Evolutionary conservation across 2,797 vertebrate species (phyloP), one percentile per base, ranked within the genome.

Genomic region (Danio aesculapii): DNA sequence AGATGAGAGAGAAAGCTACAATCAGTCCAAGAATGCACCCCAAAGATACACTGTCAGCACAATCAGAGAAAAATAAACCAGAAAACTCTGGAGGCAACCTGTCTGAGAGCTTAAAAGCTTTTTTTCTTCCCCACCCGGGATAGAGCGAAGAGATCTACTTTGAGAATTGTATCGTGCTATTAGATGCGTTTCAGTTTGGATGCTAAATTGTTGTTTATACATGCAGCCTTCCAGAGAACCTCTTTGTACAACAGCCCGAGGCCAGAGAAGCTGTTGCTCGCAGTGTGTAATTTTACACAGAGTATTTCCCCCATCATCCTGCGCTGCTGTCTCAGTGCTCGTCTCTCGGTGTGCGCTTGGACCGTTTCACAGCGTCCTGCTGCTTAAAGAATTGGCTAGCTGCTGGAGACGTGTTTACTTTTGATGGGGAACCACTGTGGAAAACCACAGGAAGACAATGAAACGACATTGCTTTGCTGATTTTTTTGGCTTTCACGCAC

Each of bases 371-470:
- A 72, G 68, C 14, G 4, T 73, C 78, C 69, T 44, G 70, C 78
- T 66, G 78, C 50, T 64, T 63, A 66, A 80, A 67, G 52, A 81
- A 74, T 81, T 81, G 78, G 43, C 47, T 57, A 66, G 43, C 70
- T 81, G 78, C 62, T 64, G 69, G 78, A 81, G 70, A 74, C 14
- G 0, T 74, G 61, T 66, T 81, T 74, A 63, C 61, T 64, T 66
- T 81, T 57, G 19, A 81, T 66, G 44, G 43, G 12, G 53, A 74
- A 57, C 58, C 69, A 49, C 58, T 57, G 78, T 72, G 39, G 43
- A 13, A 57, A 79, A 52, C 66, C 57, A 61, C 77, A 61, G 46
- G 55, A 72, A n/a, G 10, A 72, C 47, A 39, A 63, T 55, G 17
- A 2, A 9, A 9, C 46, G 3, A 11, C 69, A 79, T 52, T 21